phyloP scores from a whole-genome alignment of 2,888 invertebrate genomes.

The Diaphora mendica region DNA sequence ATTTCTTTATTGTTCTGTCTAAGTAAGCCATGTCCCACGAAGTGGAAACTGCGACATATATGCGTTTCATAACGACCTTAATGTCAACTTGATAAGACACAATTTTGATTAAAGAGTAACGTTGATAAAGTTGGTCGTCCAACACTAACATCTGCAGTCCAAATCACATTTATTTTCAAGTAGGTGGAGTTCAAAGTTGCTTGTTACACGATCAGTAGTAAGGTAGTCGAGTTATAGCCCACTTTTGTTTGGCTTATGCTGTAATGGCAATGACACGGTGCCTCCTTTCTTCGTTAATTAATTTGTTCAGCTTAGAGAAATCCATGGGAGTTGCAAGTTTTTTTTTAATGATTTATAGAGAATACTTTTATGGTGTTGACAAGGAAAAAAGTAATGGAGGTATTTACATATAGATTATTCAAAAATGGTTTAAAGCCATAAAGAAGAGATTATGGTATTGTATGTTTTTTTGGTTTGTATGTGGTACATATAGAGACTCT shows the following conservation, averaged over 20 bases:
- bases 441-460: not conserved
- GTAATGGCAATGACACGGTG: conserved; percentile 70
- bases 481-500: not conserved
- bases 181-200: conserved; percentile 25
- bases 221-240: conserved; percentile 58
- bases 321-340: conserved; percentile 62
- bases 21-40: conserved; percentile 55
- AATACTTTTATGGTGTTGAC: conserved; percentile 25
- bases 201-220: conserved; percentile 16
- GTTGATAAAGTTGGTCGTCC: conserved; percentile 6
- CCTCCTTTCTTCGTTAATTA: conserved; percentile 70
- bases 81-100: conserved; percentile 24
- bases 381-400: conserved; percentile 15
- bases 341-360: conserved; percentile 43
- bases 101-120: conserved; percentile 24
- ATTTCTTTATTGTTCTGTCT: conserved; percentile 57
- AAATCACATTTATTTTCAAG: conserved; percentile 21
- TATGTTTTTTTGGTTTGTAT: not conserved
- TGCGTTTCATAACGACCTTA: conserved; percentile 24
- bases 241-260: conserved; percentile 64
- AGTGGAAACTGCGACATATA: conserved; percentile 19
- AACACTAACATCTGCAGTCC: conserved; percentile 14
- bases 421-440: not conserved
- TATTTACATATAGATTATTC: not conserved
- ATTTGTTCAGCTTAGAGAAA: conserved; percentile 75